Evolutionary conservation across 2,113 vertebrate genomes (phyloP), one percentile per base, ranked within the genome.

Genomic region (Eubucco bourcierii): DNA sequence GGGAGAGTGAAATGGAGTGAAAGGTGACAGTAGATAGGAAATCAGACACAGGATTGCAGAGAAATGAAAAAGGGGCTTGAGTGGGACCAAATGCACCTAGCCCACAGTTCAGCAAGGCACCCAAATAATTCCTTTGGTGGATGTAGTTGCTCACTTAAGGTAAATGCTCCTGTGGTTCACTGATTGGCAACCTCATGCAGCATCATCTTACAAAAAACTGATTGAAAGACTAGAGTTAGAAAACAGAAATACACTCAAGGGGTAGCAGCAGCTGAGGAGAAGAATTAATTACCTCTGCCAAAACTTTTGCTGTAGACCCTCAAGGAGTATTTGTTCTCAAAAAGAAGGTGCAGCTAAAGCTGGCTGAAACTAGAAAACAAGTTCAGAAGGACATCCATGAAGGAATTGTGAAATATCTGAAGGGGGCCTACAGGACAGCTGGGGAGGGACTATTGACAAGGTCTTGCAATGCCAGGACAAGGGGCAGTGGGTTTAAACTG

Each of bases 101-200:
- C 87, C 75, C 84, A 87, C 85, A 80, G 83, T 80, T 95, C 93
- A 93, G 73, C 82, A 96, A 92, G 94, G 85, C 70, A 78, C 82
- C 78, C 65, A 65, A 71, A 72, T 68, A 27, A 81, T 68, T 82
- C 75, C 81, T 94, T 81, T 84, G 23, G 80, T 76, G 0, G 8
- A 61, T n/a, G 76, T 53, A 78, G 50, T 81, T 41, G 50, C 58
- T 81, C 61, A 72, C 76, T 75, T 68, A 59, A 88, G 84, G 83
- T 85, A 88, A 91, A 92, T 81, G 82, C 70, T 83, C 80, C 86
- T 86, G 55, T 59, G 59, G 74, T 81, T 92, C 81, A 75, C 73
- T 87, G 90, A 88, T 20, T 94, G 80, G 92, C 55, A 94, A 91
- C 70, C 80, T 90, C 76, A 77, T 4, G 31, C 80, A 89, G 93